Conservation (phyloP, 2,113 vertebrate genomes). For the Vidua chalybeata region DNA sequence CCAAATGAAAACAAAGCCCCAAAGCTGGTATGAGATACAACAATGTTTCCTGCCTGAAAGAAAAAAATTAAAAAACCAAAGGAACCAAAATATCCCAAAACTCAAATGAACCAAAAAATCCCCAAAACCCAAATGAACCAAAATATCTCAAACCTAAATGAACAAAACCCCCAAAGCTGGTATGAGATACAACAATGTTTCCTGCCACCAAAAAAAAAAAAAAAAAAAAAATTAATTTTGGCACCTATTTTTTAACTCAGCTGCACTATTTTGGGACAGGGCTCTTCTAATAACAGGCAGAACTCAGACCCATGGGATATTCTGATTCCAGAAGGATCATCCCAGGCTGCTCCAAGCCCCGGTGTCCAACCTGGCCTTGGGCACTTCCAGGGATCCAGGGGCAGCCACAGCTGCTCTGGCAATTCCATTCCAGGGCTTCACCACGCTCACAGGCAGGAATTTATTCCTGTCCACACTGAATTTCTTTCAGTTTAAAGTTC, state of each 20-base stretch:
- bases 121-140: no score
- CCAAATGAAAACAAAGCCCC: neutral
- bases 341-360: neutral
- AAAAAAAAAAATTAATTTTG: no score
- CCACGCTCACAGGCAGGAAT: neutral
- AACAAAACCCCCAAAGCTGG: neutral
- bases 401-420: neutral
- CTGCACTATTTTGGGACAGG: no score
- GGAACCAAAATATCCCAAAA: neutral
- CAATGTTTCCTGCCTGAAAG: neutral
- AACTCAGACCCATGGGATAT: no score
- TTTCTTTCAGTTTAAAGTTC: neutral
- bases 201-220: neutral
- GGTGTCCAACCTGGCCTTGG: neutral
- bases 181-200: no score
- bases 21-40: neutral
- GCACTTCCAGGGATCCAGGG: neutral
- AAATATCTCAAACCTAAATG: no score
- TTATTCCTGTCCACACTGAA: accelerated
- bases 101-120: no score
- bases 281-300: no score
- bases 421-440: accelerated
- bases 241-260: no score
- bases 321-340: no score
- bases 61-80: no score